phyloP scores from a whole-genome alignment of 2,113 vertebrate genomes.

The Grammomys dolichurus region DNA sequence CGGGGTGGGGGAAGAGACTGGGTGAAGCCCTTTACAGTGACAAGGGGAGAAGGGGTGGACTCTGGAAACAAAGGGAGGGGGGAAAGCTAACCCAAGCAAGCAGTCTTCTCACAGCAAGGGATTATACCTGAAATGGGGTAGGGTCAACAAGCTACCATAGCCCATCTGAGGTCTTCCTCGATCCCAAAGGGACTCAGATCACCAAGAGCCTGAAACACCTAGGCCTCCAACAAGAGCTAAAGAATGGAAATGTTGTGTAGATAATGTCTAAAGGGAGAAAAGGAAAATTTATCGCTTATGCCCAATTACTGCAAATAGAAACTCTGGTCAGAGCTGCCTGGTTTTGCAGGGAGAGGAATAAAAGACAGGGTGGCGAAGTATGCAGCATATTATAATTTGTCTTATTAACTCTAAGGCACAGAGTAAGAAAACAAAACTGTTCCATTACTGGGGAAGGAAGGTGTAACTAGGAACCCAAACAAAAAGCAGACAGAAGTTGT shows the following conservation, averaged over 20 bases:
- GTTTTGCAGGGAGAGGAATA: constrained; percentile 17
- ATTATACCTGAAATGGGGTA: background rate
- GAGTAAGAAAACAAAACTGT: background rate
- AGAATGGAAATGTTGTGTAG: background rate
- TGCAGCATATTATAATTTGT: background rate
- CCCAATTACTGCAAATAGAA: background rate
- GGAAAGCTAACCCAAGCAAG: background rate
- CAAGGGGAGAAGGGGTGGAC: background rate
- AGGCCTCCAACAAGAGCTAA: background rate
- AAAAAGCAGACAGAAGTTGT: background rate
- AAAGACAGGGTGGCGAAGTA: background rate
- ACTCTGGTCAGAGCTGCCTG: background rate
- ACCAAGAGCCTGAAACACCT: background rate
- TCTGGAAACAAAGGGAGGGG: background rate
- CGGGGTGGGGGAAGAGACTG: background rate
- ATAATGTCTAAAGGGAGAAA: background rate
- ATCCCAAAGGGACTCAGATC: background rate
- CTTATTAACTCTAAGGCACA: background rate
- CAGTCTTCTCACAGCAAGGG: background rate
- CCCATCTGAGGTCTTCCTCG: background rate
- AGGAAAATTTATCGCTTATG: background rate
- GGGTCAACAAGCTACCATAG: background rate
- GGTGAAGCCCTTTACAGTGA: background rate
- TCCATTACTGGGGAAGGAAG: background rate
- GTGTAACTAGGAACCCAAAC: background rate